These are phyloP conservation scores for Theonella swinhoei DNA, from an alignment of 37 sponge, comb jelly and placozoan species.

Conservation along the genomic window DNA sequence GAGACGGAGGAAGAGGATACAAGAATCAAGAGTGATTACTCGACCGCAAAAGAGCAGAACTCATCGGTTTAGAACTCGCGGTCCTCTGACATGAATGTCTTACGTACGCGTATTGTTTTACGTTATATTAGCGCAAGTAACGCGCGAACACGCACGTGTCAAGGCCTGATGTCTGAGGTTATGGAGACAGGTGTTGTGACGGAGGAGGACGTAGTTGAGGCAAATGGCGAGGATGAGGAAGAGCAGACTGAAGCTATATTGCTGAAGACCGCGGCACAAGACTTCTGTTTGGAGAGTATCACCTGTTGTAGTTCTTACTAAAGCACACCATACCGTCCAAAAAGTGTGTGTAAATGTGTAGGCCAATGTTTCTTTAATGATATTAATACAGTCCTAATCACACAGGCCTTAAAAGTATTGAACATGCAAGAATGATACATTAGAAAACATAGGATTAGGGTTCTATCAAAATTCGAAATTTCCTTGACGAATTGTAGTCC, in stretches of 20 bases:
- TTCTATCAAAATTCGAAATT: too few relatives aligned
- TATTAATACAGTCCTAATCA: not conserved
- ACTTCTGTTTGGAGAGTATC: slow-evolving; percentile 41
- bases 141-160: not conserved
- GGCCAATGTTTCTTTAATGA: not conserved
- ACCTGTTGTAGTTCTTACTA: not conserved
- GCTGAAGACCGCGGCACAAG: not conserved
- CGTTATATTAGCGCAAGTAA: too few relatives aligned
- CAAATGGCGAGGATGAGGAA: not conserved
- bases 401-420: not conserved
- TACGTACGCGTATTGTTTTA: not conserved
- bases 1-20: not conserved
- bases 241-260: not conserved
- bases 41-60: not conserved
- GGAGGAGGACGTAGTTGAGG: not conserved
- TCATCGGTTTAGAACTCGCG: not conserved
- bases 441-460: too few relatives aligned
- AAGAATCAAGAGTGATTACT: not conserved
- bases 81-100: not conserved
- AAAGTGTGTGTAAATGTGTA: not conserved
- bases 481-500: slow-evolving; percentile 54
- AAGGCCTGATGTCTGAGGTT: not conserved
- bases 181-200: not conserved
- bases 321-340: not conserved
- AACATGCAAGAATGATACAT: too few relatives aligned